Evolutionary conservation across 2,797 vertebrate species (phyloP).

Genomic region (Lateolabrax maculatus): DNA sequence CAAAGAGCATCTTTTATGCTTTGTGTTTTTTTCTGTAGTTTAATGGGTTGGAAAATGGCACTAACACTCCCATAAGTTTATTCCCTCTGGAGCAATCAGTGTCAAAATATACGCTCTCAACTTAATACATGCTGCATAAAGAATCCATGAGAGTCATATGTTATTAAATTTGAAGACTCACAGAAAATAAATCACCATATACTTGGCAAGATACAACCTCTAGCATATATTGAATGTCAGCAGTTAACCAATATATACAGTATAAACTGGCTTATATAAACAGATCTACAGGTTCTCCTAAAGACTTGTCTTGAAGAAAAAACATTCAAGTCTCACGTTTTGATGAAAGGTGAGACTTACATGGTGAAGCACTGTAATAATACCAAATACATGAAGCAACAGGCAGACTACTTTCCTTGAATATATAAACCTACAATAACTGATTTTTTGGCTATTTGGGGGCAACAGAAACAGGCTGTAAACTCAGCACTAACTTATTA

Average conservation of each 20-base stretch:
- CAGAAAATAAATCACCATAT: conserved; percentile 4
- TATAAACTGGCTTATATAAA: not conserved
- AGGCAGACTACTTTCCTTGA: too few species aligned
- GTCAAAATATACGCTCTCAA: conserved; percentile 8
- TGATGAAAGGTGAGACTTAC: too few species aligned
- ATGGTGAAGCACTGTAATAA: too few species aligned
- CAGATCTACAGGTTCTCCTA: not conserved
- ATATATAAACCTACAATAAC: not conserved
- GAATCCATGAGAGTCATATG: not conserved
- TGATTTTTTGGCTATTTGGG: not conserved
- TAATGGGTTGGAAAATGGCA: conserved; percentile 6
- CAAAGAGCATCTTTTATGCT: not conserved
- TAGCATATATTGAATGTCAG: not conserved
- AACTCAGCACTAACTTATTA: not conserved
- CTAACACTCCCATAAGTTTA: not conserved
- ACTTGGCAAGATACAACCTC: not conserved
- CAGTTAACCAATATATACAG: not conserved
- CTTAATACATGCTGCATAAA: conserved; percentile 1
- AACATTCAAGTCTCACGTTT: not conserved
- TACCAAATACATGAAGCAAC: not conserved
- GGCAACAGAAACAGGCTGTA: not conserved
- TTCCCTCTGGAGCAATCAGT: not conserved
- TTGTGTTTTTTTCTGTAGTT: not conserved
- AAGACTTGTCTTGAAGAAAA: not conserved
- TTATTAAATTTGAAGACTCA: not conserved